phyloP scores from a whole-genome alignment of 2,113 vertebrate species.

The Malurus cyaneus region DNA sequence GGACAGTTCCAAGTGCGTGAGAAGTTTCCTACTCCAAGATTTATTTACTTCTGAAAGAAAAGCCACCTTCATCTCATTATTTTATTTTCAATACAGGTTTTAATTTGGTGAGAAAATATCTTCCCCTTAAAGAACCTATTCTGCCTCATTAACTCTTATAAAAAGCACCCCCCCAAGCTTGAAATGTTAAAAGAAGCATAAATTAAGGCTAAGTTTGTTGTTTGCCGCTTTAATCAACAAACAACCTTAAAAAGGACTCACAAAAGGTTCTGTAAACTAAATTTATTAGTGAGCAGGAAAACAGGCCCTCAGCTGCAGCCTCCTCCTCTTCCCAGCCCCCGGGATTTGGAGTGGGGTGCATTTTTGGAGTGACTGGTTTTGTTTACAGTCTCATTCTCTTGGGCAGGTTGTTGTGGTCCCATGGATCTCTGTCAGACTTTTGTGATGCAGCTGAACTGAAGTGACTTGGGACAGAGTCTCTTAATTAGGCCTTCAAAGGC shows the following conservation, averaged over 20 bases:
- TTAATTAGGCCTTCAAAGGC: conserved; percentile 32
- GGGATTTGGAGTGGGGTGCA: not conserved
- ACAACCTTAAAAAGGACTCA: conserved; percentile 38
- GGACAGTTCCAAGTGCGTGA: conserved; percentile 32
- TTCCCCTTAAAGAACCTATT: conserved; percentile 64
- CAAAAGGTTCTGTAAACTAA: conserved; percentile 62
- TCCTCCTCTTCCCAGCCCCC: not conserved
- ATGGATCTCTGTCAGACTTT: conserved; percentile 25
- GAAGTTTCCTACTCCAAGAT: conserved; percentile 53
- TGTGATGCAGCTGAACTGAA: conserved; percentile 17
- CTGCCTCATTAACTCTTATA: conserved; percentile 72
- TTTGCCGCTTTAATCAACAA: conserved; percentile 68
- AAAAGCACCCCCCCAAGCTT: conserved; percentile 45
- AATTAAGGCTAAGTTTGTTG: conserved; percentile 66
- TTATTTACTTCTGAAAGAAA: conserved; percentile 66
- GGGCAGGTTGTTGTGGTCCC: not conserved
- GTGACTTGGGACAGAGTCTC: not conserved
- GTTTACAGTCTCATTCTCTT: not conserved
- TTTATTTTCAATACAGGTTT: conserved; percentile 63
- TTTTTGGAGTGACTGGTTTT: not conserved
- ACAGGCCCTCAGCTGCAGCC: not conserved
- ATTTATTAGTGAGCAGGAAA: conserved; percentile 56
- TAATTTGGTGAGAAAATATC: conserved; percentile 74
- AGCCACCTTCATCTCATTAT: conserved; percentile 58
- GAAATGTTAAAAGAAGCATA: conserved; percentile 68